Evolutionary conservation across 1,140 invertebrate genomes (phyloP), one percentile per base, ranked within the genome.

Genomic region (Zaprionus nigranus): DNA sequence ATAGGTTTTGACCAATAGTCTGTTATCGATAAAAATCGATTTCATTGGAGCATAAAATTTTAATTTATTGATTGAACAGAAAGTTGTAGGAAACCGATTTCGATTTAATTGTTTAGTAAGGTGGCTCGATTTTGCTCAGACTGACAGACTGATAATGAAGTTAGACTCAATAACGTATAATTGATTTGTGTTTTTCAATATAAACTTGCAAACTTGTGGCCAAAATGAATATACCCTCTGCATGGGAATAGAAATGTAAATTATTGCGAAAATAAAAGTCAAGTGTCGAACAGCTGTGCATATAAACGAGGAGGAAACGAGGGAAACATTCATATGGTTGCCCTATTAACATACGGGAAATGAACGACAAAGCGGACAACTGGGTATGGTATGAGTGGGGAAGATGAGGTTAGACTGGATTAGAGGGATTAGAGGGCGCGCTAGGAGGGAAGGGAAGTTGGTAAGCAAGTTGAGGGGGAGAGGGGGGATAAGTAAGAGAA

Each of bases 401-500:
- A 61, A n/a, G n/a, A 34, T 9, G 22, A 60, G 22, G 17, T 34
- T 5, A 13, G n/a, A 58, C 36, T 22, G 60, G 40, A 26, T 28
- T 40, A 40, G 38, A 40, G 38, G 9, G 9, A n/a, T 40, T 6
- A 12, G 26, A 20, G 11, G 9, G 15, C 54, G 24, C 24, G 56
- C 13, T n/a, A 58, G 58, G 61, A 53, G 67, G 13, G n/a, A n/a
- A 51, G 54, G 57, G 6, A n/a, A 12, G 38, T 38, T 28, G 12
- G 34, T 66, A 20, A 34, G 13, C 15, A 24, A 6, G 51, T 36
- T 34, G 34, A 9, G 20, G 6, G 6, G 28, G 28, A 49, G 28
- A 12, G 13, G 57, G 60, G 54, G 30, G 56, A 28, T 43, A 87
- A 86, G 78, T 73, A 72, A 77, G 62, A 87, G 69, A 90, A 91